These are phyloP conservation scores for Phylloscopus whistleri DNA, from an alignment of 2,113 vertebrate genomes.

Conservation along the genomic window DNA sequence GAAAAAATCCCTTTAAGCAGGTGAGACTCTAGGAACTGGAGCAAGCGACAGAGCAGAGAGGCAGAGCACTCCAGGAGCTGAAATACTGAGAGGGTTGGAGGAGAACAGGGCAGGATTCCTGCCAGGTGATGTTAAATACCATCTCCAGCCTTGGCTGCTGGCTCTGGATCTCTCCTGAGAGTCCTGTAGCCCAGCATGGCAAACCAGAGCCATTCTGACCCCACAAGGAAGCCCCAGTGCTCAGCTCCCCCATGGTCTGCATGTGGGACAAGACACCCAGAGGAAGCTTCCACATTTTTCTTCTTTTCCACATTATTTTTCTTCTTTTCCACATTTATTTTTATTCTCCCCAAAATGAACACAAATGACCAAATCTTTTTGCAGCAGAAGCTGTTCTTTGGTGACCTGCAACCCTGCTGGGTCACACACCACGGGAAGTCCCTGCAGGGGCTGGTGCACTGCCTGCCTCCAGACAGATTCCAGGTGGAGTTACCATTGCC, in stretches of 20 bases:
- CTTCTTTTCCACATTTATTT: not conserved
- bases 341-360: not conserved
- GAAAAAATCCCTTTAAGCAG: slow-evolving; percentile 9
- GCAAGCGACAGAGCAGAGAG: fast-evolving
- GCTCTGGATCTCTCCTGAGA: not conserved
- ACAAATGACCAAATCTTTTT: not conserved
- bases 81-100: not conserved
- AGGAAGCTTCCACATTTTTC: not conserved
- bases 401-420: not conserved
- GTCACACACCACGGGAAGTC: not conserved
- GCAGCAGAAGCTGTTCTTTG: not conserved
- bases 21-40: not conserved
- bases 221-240: not conserved
- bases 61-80: not conserved
- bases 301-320: too few relatives aligned
- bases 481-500: not conserved
- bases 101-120: not conserved
- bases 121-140: not conserved
- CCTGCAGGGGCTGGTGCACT: not conserved
- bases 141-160: not conserved
- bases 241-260: not conserved
- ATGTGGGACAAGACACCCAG: too few relatives aligned
- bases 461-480: not conserved
- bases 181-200: fast-evolving
- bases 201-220: not conserved